phyloP scores from a whole-genome alignment of 53 echinoderm and acorn worm species.

The Echinarachnius parma region DNA sequence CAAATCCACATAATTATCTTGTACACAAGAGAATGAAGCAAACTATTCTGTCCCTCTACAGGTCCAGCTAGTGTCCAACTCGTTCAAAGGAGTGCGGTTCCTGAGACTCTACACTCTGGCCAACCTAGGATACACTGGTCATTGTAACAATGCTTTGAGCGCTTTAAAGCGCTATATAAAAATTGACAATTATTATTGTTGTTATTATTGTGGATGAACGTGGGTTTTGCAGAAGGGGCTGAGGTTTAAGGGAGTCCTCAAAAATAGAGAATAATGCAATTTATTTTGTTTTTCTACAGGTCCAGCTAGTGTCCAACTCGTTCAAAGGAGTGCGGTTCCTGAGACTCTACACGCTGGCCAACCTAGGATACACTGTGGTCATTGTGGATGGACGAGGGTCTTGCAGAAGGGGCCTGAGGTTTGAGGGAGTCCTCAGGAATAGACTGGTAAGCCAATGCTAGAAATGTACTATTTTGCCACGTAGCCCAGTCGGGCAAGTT shows the following conservation, averaged over 20 bases:
- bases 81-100: conserved; percentile 89
- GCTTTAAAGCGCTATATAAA: too few relatives aligned
- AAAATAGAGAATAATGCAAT: conserved; percentile 53
- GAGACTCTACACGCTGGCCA: conserved; percentile 84
- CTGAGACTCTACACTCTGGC: conserved; percentile 87
- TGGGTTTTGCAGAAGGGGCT: conserved; percentile 77
- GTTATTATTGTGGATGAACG: conserved; percentile 76
- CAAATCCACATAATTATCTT: too few relatives aligned
- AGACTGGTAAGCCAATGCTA: conserved; percentile 87
- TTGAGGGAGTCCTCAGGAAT: conserved; percentile 89
- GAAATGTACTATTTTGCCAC: too few relatives aligned
- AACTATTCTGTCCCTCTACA: background rate
- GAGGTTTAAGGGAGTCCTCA: conserved; percentile 80
- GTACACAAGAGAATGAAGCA: too few relatives aligned
- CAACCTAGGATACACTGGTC: conserved; percentile 83
- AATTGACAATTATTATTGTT: too few relatives aligned
- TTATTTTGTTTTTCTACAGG: conserved; percentile 29
- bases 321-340: conserved; percentile 90
- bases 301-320: conserved; percentile 93
- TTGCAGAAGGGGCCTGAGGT: conserved; percentile 75
- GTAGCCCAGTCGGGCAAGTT: too few relatives aligned
- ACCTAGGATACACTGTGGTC: conserved; percentile 88
- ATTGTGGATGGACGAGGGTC: conserved; percentile 92
- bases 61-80: conserved; percentile 95
- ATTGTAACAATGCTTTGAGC: too few relatives aligned